Evolutionary conservation across 2,797 vertebrate genomes (phyloP).

Genomic region (Yasuhikotakia modesta): DNA sequence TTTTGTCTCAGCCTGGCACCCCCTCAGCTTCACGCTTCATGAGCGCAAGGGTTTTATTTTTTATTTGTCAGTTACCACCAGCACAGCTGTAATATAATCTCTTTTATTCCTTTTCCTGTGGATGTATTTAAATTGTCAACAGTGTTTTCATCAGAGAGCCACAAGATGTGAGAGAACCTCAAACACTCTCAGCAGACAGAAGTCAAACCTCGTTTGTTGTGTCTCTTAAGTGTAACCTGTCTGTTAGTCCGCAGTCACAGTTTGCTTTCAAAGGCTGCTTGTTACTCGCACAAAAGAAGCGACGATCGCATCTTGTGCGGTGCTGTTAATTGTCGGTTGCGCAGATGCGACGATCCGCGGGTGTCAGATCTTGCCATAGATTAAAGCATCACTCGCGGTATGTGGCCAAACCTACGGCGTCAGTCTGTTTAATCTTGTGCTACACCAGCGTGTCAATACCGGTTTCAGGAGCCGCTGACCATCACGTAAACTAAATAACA

Average conservation of each 20-base stretch:
- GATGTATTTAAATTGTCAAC: conserved; percentile 12
- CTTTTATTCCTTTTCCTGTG: neutral
- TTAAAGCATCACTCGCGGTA: conserved; percentile 17
- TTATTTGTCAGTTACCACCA: neutral
- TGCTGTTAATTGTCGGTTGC: conserved; percentile 28
- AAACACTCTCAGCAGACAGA: conserved; percentile 13
- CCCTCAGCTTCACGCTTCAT: neutral
- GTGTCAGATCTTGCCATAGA: conserved; percentile 31
- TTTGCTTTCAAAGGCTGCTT: neutral
- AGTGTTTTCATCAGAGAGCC: conserved; percentile 8
- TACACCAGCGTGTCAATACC: neutral
- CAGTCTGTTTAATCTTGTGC: conserved; percentile 9
- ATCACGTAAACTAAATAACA: neutral
- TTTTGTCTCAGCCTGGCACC: neutral
- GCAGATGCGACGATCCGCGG: neutral
- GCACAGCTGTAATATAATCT: conserved; percentile 7
- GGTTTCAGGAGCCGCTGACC: neutral
- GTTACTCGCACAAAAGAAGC: conserved; percentile 39
- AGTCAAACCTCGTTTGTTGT: conserved; percentile 29
- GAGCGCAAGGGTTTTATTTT: neutral
- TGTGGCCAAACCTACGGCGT: conserved; percentile 26
- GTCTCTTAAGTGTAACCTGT: conserved; percentile 2
- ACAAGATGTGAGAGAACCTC: neutral
- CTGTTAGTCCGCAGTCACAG: neutral
- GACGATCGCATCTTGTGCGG: conserved; percentile 16